A percentile compares a stretch with the other conserved stretches of the same genome.
phyloP scores from a whole-genome alignment of 2,797 vertebrate genomes.

The Catamblyrhynchus diadema region DNA sequence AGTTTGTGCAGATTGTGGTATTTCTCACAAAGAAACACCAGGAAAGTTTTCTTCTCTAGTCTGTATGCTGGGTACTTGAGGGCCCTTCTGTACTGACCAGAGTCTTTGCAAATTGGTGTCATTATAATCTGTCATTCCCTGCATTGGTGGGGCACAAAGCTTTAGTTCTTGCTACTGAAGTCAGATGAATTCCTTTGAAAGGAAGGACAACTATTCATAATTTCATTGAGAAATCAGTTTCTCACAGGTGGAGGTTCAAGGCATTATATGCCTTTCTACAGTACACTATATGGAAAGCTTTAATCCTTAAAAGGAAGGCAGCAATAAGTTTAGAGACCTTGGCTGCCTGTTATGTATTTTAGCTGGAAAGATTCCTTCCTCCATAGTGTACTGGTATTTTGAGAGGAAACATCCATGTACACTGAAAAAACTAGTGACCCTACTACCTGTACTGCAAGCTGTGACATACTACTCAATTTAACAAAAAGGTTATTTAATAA shows the following conservation, averaged over 20 bases:
- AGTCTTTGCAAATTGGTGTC: background rate
- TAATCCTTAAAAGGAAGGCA: background rate
- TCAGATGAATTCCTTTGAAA: background rate
- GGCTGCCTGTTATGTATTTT: background rate
- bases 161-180: background rate
- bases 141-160: background rate
- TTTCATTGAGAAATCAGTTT: background rate
- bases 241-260: background rate
- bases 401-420: background rate
- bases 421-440: background rate
- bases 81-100: background rate
- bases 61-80: background rate
- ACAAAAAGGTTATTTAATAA: background rate
- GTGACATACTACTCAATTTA: background rate
- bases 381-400: background rate
- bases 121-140: background rate
- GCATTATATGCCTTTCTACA: background rate
- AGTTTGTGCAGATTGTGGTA: fast-evolving
- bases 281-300: background rate
- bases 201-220: background rate
- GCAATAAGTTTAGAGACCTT: background rate
- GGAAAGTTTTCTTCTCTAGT: background rate
- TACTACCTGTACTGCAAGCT: background rate
- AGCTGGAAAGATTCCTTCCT: background rate
- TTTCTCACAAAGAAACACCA: background rate